Evolutionary conservation across 2,888 invertebrate species (phyloP).

Genomic region (Cyaniris semiargus): DNA sequence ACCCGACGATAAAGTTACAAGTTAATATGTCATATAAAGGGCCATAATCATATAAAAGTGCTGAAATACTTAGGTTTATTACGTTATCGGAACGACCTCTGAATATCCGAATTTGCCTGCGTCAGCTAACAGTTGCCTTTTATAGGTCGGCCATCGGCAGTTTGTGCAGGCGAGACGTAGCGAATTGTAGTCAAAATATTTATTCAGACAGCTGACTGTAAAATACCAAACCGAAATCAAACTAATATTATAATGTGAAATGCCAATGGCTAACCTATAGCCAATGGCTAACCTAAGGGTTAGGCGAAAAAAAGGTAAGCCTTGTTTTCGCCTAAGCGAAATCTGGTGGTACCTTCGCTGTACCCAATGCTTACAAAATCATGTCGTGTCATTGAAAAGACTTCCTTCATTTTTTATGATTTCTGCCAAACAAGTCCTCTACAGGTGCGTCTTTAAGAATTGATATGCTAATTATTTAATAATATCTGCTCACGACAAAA

Average conservation of each 20-base stretch:
- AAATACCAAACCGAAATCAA: not conserved
- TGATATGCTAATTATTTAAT: slow-evolving; percentile 7
- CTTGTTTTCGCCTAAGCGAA: too few species aligned
- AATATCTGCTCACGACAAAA: not conserved
- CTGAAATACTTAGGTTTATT: slow-evolving; percentile 32
- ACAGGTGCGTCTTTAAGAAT: not conserved
- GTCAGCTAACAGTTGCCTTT: slow-evolving; percentile 50
- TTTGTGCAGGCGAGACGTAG: not conserved
- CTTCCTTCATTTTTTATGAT: not conserved
- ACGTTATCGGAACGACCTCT: slow-evolving; percentile 52
- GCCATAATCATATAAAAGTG: slow-evolving; percentile 27
- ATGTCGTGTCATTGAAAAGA: not conserved
- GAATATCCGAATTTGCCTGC: slow-evolving; percentile 63
- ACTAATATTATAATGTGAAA: not conserved
- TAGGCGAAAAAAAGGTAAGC: too few species aligned
- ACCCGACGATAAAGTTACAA: not conserved
- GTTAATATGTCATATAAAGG: slow-evolving; percentile 11
- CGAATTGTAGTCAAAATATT: slow-evolving; percentile 16
- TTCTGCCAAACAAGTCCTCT: not conserved
- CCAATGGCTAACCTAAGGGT: too few species aligned
- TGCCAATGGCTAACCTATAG: too few species aligned
- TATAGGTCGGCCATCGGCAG: slow-evolving; percentile 31
- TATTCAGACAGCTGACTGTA: not conserved
- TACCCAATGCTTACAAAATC: too few species aligned
- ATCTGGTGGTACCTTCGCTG: too few species aligned